Evolutionary conservation across 2,113 vertebrate species (phyloP).

Genomic region (Ciconia stormi): DNA sequence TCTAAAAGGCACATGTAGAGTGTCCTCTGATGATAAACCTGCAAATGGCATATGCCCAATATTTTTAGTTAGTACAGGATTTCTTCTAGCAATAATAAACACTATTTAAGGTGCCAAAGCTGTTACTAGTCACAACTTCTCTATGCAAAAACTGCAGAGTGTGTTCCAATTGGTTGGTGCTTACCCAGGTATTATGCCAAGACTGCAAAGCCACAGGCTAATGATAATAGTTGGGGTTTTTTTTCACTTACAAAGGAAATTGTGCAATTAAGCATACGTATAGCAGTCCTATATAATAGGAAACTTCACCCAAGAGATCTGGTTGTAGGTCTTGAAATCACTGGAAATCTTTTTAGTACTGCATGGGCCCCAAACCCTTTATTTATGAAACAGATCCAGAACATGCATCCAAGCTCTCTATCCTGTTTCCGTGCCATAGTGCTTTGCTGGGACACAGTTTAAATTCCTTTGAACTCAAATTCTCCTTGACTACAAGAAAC

Average conservation of each 20-base stretch:
- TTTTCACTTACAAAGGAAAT: neutral
- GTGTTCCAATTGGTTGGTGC: neutral
- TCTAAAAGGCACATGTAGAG: neutral
- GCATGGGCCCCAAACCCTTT: neutral
- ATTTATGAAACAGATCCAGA: neutral
- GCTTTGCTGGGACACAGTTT: neutral
- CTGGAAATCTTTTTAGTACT: neutral
- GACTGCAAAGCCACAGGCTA: neutral
- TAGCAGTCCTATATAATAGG: neutral
- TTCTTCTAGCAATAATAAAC: neutral
- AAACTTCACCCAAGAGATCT: neutral
- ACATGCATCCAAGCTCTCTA: neutral
- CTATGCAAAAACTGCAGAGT: neutral
- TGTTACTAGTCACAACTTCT: neutral
- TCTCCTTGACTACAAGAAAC: constrained; percentile 34
- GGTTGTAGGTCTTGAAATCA: neutral
- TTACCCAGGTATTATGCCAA: neutral
- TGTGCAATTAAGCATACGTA: neutral
- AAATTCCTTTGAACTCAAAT: neutral
- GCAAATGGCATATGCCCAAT: neutral
- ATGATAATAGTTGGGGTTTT: neutral
- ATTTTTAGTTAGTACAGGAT: neutral
- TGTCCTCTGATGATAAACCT: neutral
- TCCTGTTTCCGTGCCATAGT: neutral
- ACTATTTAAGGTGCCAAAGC: neutral